These are phyloP conservation scores for Papilio dardanus DNA, from an alignment of 1,140 invertebrate species.

Conservation along the genomic window DNA sequence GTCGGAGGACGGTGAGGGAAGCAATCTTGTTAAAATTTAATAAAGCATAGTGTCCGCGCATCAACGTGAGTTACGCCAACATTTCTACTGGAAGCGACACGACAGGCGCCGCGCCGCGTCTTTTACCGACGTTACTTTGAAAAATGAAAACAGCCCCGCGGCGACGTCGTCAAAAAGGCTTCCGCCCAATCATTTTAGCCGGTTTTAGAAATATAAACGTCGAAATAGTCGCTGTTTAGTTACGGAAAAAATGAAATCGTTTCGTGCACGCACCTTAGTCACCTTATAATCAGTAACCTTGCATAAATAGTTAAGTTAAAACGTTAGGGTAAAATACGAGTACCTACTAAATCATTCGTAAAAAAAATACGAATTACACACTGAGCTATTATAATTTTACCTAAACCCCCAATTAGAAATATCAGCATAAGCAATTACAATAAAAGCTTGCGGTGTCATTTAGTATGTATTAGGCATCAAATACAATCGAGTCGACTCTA, in stretches of 20 bases:
- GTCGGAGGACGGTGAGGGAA: constrained; percentile 34
- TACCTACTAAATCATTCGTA: neutral
- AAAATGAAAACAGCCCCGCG: constrained; percentile 63
- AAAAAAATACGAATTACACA: neutral
- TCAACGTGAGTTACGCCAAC: constrained; percentile 25
- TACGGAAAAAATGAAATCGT: constrained; percentile 33
- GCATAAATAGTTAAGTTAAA: neutral
- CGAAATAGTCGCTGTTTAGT: constrained; percentile 45
- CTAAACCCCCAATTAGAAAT: neutral
- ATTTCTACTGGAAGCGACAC: constrained; percentile 41
- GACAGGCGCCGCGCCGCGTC: constrained; percentile 42
- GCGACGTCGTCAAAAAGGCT: constrained; percentile 56
- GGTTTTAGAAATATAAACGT: constrained; percentile 59
- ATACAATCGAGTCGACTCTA: constrained; percentile 22
- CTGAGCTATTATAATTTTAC: neutral
- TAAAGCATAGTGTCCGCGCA: constrained; percentile 44
- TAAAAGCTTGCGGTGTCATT: neutral
- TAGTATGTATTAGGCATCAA: neutral
- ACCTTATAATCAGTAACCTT: neutral
- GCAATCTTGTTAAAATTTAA: constrained; percentile 51
- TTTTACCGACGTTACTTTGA: constrained; percentile 61
- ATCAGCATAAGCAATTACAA: neutral
- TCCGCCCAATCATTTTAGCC: constrained; percentile 61
- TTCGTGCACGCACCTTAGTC: neutral
- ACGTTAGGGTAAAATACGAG: neutral